Percentiles rank a stretch among this genome's conserved stretches.
These are phyloP conservation scores for Malacoctenus gilli DNA, from an alignment of 2,797 vertebrate genomes.

Conservation along the genomic window DNA sequence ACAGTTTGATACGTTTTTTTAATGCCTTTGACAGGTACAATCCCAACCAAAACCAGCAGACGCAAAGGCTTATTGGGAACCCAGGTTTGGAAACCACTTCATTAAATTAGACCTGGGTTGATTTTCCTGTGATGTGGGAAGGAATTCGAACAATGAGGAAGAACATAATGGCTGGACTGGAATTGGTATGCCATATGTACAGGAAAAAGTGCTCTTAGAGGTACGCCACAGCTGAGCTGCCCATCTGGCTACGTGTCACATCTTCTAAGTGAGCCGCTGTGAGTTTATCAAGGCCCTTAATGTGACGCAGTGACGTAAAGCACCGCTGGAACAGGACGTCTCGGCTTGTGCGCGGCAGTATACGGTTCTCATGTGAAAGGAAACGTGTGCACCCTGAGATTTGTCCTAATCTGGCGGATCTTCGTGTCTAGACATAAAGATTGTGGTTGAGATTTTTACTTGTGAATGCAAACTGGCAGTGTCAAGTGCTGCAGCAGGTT, in stretches of 20 bases:
- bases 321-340: constrained; percentile 1
- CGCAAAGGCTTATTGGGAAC: too few relatives aligned
- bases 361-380: constrained; percentile 38
- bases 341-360: constrained; percentile 3
- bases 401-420: constrained; percentile 56
- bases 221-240: neutral
- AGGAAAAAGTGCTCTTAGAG: neutral
- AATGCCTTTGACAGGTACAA: too few relatives aligned
- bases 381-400: constrained; percentile 38
- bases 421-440: constrained; percentile 60
- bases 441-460: constrained; percentile 16
- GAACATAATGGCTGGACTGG: neutral
- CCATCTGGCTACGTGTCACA: neutral
- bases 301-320: constrained; percentile 5
- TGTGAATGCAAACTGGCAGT: neutral
- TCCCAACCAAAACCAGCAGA: too few relatives aligned
- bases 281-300: constrained; percentile 7
- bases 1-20: too few relatives aligned
- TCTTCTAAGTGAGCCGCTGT: neutral
- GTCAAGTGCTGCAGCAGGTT: neutral
- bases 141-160: constrained; percentile 30
- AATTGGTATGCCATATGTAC: neutral
- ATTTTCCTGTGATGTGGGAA: constrained; percentile 18
- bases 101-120: constrained; percentile 33
- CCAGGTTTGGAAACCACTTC: neutral